These are phyloP conservation scores for Seriola aureovittata DNA, from an alignment of 2,113 vertebrate genomes.

Conservation along the genomic window DNA sequence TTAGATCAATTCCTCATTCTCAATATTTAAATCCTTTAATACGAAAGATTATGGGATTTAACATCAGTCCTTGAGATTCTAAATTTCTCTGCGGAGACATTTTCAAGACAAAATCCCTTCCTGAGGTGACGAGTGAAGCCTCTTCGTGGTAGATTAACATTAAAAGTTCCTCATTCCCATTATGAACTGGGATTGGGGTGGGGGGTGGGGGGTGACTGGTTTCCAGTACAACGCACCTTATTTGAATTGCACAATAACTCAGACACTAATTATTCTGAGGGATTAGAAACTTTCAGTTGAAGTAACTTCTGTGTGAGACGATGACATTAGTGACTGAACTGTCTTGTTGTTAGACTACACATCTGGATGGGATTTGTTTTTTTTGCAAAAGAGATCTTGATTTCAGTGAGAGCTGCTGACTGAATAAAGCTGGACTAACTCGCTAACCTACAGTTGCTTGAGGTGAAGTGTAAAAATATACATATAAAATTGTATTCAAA, in stretches of 20 bases:
- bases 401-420: neutral
- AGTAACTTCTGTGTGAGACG: too few relatives aligned
- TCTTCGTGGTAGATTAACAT: neutral
- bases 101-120: neutral
- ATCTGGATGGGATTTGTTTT: neutral
- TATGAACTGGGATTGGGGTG: neutral
- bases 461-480: conserved; percentile 15
- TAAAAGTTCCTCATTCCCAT: neutral
- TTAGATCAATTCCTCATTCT: neutral
- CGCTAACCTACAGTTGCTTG: neutral
- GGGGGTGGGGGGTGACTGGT: too few relatives aligned
- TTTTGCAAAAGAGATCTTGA: neutral
- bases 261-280: too few relatives aligned
- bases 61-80: neutral
- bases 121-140: neutral
- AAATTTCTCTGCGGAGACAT: neutral
- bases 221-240: too few relatives aligned
- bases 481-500: neutral
- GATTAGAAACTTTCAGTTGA: too few relatives aligned
- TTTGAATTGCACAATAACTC: too few relatives aligned
- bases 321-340: too few relatives aligned
- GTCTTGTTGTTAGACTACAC: neutral
- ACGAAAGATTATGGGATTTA: neutral
- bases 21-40: neutral
- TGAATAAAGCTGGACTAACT: neutral